These are phyloP conservation scores for Ariolimax columbianus DNA, from an alignment of 2,888 invertebrate genomes.

Conservation along the genomic window DNA sequence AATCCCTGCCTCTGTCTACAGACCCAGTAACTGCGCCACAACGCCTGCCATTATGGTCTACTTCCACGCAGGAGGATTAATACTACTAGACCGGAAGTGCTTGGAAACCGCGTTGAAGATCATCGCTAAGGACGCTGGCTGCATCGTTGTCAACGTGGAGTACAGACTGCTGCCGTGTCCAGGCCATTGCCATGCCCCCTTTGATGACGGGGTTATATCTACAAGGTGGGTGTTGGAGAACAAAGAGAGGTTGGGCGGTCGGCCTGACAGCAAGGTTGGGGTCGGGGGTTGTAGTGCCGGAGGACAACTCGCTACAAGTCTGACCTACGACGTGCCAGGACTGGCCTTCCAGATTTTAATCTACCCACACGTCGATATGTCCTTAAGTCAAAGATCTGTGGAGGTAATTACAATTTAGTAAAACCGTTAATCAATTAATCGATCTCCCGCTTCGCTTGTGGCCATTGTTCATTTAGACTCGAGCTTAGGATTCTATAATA, in stretches of 20 bases:
- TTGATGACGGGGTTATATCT: conserved; percentile 45
- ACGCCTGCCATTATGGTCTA: conserved; percentile 21
- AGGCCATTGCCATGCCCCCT: conserved; percentile 28
- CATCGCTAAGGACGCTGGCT: conserved; percentile 20
- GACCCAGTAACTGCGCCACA: neutral
- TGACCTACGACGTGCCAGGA: neutral
- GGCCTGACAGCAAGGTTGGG: conserved; percentile 26
- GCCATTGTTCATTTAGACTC: too few relatives aligned
- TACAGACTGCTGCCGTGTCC: conserved; percentile 50
- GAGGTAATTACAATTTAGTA: neutral
- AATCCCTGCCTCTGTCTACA: conserved; percentile 36
- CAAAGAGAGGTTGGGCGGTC: conserved; percentile 28
- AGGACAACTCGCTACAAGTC: conserved; percentile 17
- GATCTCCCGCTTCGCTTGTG: too few relatives aligned
- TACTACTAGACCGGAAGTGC: neutral
- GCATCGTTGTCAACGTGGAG: conserved; percentile 48
- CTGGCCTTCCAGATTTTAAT: conserved; percentile 39
- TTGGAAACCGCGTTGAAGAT: neutral
- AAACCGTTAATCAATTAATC: too few relatives aligned
- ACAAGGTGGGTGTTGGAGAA: conserved; percentile 49
- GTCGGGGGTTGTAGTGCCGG: conserved; percentile 42
- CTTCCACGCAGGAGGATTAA: conserved; percentile 34
- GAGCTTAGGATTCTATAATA: too few relatives aligned
- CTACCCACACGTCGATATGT: conserved; percentile 8
- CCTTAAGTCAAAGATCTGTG: neutral